Percentiles rank a stretch among this genome's conserved stretches.
phyloP scores from a whole-genome alignment of 2,888 invertebrate genomes.

The Tridacna gigas region DNA sequence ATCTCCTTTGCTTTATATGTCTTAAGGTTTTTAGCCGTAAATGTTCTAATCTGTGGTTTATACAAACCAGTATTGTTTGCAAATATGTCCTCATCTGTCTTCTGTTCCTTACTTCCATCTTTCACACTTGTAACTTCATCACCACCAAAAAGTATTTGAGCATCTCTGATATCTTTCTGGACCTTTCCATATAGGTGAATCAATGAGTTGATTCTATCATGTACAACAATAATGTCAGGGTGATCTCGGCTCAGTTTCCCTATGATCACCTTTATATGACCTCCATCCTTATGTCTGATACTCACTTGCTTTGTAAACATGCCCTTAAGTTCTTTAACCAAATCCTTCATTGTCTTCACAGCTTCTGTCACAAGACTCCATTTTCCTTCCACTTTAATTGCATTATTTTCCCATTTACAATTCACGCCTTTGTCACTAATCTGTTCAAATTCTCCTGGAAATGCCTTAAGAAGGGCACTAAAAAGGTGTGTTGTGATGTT shows the following conservation, averaged over 20 bases:
- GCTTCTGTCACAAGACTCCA: neutral
- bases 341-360: neutral
- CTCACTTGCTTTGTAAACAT: neutral
- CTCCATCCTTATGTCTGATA: neutral
- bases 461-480: neutral
- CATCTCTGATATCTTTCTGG: slow-evolving; percentile 2
- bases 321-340: neutral
- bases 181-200: slow-evolving; percentile 7
- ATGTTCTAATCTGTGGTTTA: neutral
- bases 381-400: slow-evolving; percentile 2
- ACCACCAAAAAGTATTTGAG: neutral
- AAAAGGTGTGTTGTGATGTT: neutral
- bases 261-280: neutral
- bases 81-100: neutral
- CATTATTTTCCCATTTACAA: neutral
- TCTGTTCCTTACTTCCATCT: neutral
- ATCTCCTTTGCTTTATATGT: slow-evolving; percentile 16
- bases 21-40: neutral
- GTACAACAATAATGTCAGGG: neutral
- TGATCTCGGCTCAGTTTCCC: neutral
- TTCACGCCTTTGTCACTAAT: slow-evolving; percentile 3
- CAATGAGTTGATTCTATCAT: slow-evolving; percentile 10
- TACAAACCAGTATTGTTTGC: neutral
- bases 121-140: neutral
- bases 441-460: neutral